Conservation (phyloP, 2,797 vertebrate species). For the Trematomus bernacchii region DNA sequence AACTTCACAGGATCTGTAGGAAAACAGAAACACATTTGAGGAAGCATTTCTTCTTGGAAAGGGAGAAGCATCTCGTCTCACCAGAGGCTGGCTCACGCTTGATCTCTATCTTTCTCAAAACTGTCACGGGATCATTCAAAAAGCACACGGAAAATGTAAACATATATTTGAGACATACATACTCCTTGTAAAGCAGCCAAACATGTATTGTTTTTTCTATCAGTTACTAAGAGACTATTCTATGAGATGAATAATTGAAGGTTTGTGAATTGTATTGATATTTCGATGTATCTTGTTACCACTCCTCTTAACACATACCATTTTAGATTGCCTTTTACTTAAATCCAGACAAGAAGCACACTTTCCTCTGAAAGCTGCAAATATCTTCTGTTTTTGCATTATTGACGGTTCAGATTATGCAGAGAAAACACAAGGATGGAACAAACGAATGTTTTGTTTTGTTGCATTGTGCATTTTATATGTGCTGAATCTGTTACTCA, state of each 20-base stretch:
- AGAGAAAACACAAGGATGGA: conserved; percentile 72
- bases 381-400: conserved; percentile 70
- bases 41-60: conserved; percentile 62
- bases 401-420: conserved; percentile 71
- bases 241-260: conserved; percentile 84
- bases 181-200: conserved; percentile 86
- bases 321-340: conserved; percentile 81
- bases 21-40: conserved; percentile 64
- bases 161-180: conserved; percentile 78
- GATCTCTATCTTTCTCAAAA: conserved; percentile 53
- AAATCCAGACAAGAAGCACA: conserved; percentile 77
- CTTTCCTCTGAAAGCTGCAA: conserved; percentile 73
- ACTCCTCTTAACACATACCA: conserved; percentile 82
- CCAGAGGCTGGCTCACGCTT: conserved; percentile 65
- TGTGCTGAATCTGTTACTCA: conserved; percentile 79
- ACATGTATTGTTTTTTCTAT: conserved; percentile 85
- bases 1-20: conserved; percentile 63
- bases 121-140: conserved; percentile 72
- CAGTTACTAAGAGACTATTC: conserved; percentile 84
- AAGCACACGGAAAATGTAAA: conserved; percentile 79
- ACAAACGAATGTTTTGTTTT: conserved; percentile 73
- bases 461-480: conserved; percentile 81
- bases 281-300: conserved; percentile 87
- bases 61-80: conserved; percentile 47
- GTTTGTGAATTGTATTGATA: conserved; percentile 90